A percentile compares a stretch with the other conserved stretches of the same genome.
Evolutionary conservation across 2,113 vertebrate species (phyloP).

Genomic region (Cinclus cinclus): DNA sequence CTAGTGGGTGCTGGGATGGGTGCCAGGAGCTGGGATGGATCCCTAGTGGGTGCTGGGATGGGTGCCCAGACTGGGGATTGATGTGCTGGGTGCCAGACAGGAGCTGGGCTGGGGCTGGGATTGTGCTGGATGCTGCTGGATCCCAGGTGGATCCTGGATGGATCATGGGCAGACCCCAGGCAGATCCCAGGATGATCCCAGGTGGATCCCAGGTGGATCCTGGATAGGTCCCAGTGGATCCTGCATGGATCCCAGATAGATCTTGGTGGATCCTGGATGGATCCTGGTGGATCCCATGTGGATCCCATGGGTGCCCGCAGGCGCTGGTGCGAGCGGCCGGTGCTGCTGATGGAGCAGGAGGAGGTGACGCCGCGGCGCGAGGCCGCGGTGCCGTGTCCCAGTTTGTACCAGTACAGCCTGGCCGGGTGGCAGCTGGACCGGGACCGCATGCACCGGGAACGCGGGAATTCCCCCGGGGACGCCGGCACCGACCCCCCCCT

Average conservation of each 20-base stretch:
- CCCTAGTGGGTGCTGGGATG: neutral
- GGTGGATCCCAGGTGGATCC: neutral
- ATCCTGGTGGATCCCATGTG: neutral
- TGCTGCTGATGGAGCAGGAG: constrained; percentile 71
- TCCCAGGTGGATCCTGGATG: neutral
- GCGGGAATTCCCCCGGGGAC: no score
- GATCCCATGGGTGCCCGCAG: constrained; percentile 26
- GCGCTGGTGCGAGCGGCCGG: constrained; percentile 80
- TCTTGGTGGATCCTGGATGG: accelerated
- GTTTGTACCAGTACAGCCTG: constrained; percentile 81
- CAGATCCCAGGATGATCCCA: no score
- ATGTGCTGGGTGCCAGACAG: neutral
- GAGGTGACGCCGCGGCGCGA: constrained; percentile 77
- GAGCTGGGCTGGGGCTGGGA: neutral
- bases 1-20: no score
- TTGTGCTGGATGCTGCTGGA: neutral
- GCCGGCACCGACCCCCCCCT: neutral
- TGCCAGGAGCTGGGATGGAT: no score
- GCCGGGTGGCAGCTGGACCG: constrained; percentile 83
- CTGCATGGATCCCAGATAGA: no score
- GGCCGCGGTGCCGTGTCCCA: constrained; percentile 78
- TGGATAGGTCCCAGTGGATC: no score
- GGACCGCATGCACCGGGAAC: constrained; percentile 64
- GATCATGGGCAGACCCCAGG: no score
- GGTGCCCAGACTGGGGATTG: neutral